These are phyloP conservation scores for Drosophila siamana DNA, from an alignment of 2,888 invertebrate species.

Conservation along the genomic window DNA sequence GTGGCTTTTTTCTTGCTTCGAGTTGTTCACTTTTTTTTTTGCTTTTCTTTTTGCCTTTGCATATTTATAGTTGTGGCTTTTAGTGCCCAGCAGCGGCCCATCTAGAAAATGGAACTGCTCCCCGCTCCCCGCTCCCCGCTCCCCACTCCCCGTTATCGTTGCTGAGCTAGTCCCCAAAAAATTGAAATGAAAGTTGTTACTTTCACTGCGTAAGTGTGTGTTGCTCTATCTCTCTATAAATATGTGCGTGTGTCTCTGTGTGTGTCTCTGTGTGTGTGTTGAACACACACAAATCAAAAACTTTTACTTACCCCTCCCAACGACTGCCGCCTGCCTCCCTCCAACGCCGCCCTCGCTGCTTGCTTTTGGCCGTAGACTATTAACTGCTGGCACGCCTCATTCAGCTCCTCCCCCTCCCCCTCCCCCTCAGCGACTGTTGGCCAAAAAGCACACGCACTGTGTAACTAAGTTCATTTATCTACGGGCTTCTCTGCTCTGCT, in stretches of 20 bases:
- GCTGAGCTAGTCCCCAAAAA: slow-evolving; percentile 6
- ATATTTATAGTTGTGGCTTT: slow-evolving; percentile 56
- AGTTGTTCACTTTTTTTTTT: background rate
- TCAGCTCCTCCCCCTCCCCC: slow-evolving; percentile 16
- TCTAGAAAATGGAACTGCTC: slow-evolving; percentile 17
- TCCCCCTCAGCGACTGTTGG: too few relatives aligned
- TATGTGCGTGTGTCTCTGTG: background rate
- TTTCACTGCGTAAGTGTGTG: slow-evolving; percentile 58
- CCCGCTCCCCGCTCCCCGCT: too few relatives aligned
- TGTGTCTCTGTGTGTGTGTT: slow-evolving; percentile 28
- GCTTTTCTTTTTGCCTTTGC: slow-evolving; percentile 16
- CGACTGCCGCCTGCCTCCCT: too few relatives aligned
- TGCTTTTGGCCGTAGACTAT: slow-evolving; percentile 41
- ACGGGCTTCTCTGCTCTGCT: slow-evolving; percentile 19
- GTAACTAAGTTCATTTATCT: slow-evolving; percentile 71
- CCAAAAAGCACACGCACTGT: slow-evolving; percentile 37
- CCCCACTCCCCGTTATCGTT: background rate
- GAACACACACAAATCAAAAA: slow-evolving; percentile 74
- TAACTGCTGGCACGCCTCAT: slow-evolving; percentile 51
- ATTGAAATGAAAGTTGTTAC: slow-evolving; percentile 72
- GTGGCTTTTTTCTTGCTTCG: background rate
- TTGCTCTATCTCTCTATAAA: slow-evolving; percentile 14
- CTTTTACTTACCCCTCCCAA: slow-evolving; percentile 70
- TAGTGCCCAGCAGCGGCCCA: slow-evolving; percentile 39
- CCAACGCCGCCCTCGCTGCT: background rate